Base-by-base conservation (phyloP, 2,113 vertebrate genomes). In the Merops nubicus region DNA sequence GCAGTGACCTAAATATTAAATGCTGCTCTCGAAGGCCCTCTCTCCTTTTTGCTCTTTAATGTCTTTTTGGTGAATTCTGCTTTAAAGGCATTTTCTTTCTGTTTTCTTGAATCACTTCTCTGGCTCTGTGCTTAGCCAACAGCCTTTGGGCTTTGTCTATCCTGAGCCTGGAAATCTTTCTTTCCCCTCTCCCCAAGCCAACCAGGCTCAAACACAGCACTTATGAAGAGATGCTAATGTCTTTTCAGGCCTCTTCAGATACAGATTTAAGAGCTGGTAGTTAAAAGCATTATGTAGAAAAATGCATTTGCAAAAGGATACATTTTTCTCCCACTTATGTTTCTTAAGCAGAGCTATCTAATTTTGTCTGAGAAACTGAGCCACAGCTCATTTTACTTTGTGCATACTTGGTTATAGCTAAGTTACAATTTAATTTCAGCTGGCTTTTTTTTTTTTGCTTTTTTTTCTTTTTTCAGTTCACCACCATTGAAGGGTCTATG, bases 201-300 rank as follows among this genome's bases (percentile, higher is more conserved):
- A 15, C 50, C 33, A 2, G 17, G 25, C 65, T 93, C 72, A 80
- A 89, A 89, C 31, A 38, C 42, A 59, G 33, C 0, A 0, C 59
- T 70, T 42, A 38, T 42, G 42, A 40, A 88, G 51, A 92, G 59
- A 76, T 93, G 86, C 54, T 88, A 38, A 84, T 88, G 59, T 88
- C 80, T 91, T 73, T 57, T 67, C 85, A 70, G 72, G 59, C 54
- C 64, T 83, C 64, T 83, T 85, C 76, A 77, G 72, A 74, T 36
- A 65, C 14, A 8, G n/a, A 47, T 64, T 88, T 82, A 89, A 93
- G 67, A 88, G 57, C 78, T 73, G 36, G 18, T 60, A 91, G 68
- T 91, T 89, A 81, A 84, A 94, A 95, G 84, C 78, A 67, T 67
- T 94, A 90, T 48, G 50, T 15, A 93, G 54, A 82, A 53, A 91